These are phyloP conservation scores for Apostichopus parvimensis DNA, from an alignment of 35 echinoderm and acorn worm genomes.

Conservation along the genomic window DNA sequence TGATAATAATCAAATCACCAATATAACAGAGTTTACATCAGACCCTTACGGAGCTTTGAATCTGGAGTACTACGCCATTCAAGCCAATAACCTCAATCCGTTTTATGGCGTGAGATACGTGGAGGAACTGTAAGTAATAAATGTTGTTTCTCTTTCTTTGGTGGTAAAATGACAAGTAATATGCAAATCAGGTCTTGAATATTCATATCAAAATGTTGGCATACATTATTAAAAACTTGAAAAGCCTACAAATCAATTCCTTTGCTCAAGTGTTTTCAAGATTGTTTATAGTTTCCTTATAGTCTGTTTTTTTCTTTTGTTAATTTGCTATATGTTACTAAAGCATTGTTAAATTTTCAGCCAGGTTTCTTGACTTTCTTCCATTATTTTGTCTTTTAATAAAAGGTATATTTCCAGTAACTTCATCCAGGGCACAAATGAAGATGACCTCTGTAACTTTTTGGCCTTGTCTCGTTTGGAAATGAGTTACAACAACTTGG, in stretches of 20 bases:
- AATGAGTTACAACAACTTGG: conserved; percentile 61
- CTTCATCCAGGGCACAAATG: conserved; percentile 62
- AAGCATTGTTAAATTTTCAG: too few relatives aligned
- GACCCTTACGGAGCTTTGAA: conserved; percentile 60
- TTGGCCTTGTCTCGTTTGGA: conserved; percentile 36
- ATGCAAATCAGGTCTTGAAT: too few relatives aligned
- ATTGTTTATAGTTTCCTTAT: too few relatives aligned
- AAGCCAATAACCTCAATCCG: conserved; percentile 57
- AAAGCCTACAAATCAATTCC: too few relatives aligned
- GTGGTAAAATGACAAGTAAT: too few relatives aligned
- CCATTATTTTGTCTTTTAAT: neutral
- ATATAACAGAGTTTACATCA: conserved; percentile 70
- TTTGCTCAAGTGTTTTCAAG: too few relatives aligned
- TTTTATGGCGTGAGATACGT: conserved; percentile 61
- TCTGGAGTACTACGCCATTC: conserved; percentile 47
- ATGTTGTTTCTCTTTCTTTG: too few relatives aligned
- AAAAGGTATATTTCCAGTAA: conserved; percentile 70
- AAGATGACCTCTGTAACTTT: conserved; percentile 77
- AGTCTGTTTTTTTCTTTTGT: too few relatives aligned
- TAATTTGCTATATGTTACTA: too few relatives aligned
- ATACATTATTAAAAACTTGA: too few relatives aligned
- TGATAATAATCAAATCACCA: conserved; percentile 80
- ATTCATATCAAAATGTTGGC: too few relatives aligned
- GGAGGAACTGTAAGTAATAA: conserved; percentile 75
- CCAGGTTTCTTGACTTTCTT: too few relatives aligned